phyloP scores from a whole-genome alignment of 2,797 vertebrate genomes.

The Threskiornis aethiopicus region DNA sequence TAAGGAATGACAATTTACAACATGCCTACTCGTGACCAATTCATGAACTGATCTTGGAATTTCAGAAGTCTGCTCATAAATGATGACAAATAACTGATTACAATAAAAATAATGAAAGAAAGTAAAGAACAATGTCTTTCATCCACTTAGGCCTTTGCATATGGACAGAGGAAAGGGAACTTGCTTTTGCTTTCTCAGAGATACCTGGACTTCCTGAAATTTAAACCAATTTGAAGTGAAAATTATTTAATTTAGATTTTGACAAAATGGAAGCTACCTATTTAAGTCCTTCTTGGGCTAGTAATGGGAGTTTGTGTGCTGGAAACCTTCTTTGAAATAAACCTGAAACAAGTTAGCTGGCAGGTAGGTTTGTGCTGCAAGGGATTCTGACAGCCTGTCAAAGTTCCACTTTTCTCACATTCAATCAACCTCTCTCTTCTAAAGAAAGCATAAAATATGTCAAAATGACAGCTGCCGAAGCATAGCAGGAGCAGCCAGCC shows the following conservation, averaged over 20 bases:
- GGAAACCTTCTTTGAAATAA: conserved; percentile 77
- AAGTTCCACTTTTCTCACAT: conserved; percentile 82
- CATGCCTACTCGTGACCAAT: background rate
- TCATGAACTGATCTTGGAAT: background rate
- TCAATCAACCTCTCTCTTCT: conserved; percentile 79
- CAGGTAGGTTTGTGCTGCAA: conserved; percentile 79
- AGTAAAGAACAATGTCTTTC: background rate
- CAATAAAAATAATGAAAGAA: background rate
- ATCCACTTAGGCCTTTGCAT: background rate
- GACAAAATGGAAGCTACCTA: conserved; percentile 47
- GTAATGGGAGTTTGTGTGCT: conserved; percentile 66
- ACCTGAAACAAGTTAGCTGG: conserved; percentile 79
- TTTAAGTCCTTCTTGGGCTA: conserved; percentile 62
- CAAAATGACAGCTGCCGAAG: conserved; percentile 80
- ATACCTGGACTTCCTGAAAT: background rate
- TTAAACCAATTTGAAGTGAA: conserved; percentile 38
- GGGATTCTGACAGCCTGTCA: conserved; percentile 82
- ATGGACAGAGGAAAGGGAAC: background rate
- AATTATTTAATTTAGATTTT: conserved; percentile 65
- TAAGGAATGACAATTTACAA: background rate
- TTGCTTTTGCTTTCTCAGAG: background rate
- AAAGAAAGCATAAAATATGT: conserved; percentile 82
- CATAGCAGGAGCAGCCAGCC: conserved; percentile 66
- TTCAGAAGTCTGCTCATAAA: background rate
- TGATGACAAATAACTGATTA: background rate